Evolutionary conservation across 2,888 invertebrate genomes (phyloP), one percentile per base, ranked within the genome.

Genomic region (Galerucella calmariensis): DNA sequence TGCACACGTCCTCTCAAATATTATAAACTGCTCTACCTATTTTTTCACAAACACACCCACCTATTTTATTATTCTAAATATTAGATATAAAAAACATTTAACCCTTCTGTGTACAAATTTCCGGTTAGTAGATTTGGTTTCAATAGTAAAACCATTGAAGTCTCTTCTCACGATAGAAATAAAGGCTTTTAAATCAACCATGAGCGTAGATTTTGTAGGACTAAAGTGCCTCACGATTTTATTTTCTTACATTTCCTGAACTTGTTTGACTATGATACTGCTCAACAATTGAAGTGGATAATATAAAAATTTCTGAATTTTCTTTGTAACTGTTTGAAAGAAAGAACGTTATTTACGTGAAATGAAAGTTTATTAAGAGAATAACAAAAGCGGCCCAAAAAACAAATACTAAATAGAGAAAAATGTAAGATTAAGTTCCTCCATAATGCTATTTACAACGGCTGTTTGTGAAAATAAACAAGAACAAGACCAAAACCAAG

Each of bases 151-250:
- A 67, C 75, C 71, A 74, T 77, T 72, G 71, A 51, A 67, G 73
- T 78, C 58, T 77, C 83, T 84, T 84, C 84, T 84, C 84, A 84
- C 85, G 84, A 81, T 83, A 73, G 67, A 46, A 81, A 46, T 61
- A 75, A 85, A 85, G 84, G 81, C 83, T 67, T 41, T 16, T 56
- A 24, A 59, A 20, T 16, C 44, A 24, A 16, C 12, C 61, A 69
- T 24, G 8, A 24, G 53, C 59, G 69, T 68, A 58, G 58, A 14
- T 27, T 16, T 24, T 6, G 24, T 14, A 11, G n/a, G 56, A 16
- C 2, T 41, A 11, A 16, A 65, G 46, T 9, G n/a, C 9, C 11
- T 9, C 9, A 46, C 16, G 20, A 46, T 16, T 20, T 24, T 24
- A 44, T 65, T 65, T 20, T 20, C 2, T 65, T 65, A 41, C 35